These are phyloP conservation scores for Eumacrocentrus americanus DNA, from an alignment of 2,888 invertebrate genomes.

Conservation along the genomic window DNA sequence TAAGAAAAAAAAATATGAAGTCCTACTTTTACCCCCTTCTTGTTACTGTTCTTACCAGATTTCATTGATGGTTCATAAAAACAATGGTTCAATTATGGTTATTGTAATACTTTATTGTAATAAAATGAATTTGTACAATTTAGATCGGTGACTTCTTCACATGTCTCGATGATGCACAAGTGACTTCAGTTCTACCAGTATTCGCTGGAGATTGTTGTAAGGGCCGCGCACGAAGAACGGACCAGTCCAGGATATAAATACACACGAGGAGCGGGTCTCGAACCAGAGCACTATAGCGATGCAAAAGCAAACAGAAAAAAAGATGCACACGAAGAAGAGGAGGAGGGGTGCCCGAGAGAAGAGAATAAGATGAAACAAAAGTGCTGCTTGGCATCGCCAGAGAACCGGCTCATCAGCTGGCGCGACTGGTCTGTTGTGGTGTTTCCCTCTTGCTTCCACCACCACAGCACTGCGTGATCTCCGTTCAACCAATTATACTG, in stretches of 20 bases:
- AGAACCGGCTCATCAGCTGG: constrained; percentile 61
- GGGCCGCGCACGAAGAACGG: constrained; percentile 23
- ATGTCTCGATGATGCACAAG: too few species aligned
- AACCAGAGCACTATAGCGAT: constrained; percentile 21
- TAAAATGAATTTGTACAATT: too few species aligned
- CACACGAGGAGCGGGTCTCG: constrained; percentile 30
- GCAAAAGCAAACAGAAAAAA: constrained; percentile 11
- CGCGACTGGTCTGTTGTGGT: constrained; percentile 55
- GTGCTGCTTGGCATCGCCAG: constrained; percentile 41
- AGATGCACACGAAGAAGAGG: constrained; percentile 8
- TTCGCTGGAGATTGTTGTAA: constrained; percentile 30
- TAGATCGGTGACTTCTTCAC: too few species aligned
- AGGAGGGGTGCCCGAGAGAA: constrained; percentile 36
- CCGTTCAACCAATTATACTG: background rate
- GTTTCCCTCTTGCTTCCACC: constrained; percentile 34
- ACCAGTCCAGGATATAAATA: constrained; percentile 51
- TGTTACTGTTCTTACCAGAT: too few species aligned
- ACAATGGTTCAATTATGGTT: too few species aligned
- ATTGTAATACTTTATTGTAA: too few species aligned
- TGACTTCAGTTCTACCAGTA: too few species aligned
- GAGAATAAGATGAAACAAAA: constrained; percentile 56
- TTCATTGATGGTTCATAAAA: too few species aligned
- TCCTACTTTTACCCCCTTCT: too few species aligned
- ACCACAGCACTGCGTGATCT: constrained; percentile 13
- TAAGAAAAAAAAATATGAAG: too few species aligned